These are phyloP conservation scores for Halcyon malimbica DNA, from an alignment of 2,113 vertebrate genomes.

Conservation along the genomic window DNA sequence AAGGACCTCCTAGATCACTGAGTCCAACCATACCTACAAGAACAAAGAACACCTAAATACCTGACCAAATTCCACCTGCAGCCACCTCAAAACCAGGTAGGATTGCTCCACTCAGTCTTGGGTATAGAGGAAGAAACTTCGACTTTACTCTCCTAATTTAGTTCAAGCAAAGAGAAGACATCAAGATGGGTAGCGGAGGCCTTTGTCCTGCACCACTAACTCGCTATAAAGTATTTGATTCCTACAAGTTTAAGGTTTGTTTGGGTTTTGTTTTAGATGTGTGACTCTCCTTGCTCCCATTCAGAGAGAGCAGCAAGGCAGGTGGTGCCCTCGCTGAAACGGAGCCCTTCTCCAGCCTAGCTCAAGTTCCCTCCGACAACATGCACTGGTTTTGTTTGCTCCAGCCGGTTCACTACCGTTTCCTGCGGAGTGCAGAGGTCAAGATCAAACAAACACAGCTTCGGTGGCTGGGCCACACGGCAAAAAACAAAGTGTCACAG, in stretches of 20 bases:
- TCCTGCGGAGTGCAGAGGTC: constrained; percentile 70
- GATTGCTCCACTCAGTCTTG: not conserved
- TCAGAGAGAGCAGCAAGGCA: not conserved
- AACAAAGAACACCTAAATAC: too few species aligned
- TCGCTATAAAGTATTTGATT: not conserved
- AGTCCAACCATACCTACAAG: too few species aligned
- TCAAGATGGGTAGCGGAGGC: fast-evolving
- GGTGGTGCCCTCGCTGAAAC: not conserved
- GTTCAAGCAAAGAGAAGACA: fast-evolving
- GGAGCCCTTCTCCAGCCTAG: not conserved
- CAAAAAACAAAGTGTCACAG: constrained; percentile 25
- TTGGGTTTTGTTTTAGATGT: not conserved
- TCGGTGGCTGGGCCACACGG: not conserved
- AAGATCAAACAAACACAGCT: constrained; percentile 65
- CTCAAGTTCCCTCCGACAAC: constrained; percentile 2
- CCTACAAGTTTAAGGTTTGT: not conserved
- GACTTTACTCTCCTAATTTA: not conserved
- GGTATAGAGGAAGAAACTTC: not conserved
- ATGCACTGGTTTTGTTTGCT: constrained; percentile 14
- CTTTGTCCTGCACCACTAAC: fast-evolving
- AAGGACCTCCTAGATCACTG: too few species aligned
- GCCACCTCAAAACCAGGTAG: not conserved
- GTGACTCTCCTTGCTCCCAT: not conserved
- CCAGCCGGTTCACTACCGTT: constrained; percentile 3
- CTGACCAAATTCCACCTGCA: too few species aligned